Evolutionary conservation across 2,113 vertebrate species (phyloP).

Genomic region (Stomatorhinus ivindoensis): DNA sequence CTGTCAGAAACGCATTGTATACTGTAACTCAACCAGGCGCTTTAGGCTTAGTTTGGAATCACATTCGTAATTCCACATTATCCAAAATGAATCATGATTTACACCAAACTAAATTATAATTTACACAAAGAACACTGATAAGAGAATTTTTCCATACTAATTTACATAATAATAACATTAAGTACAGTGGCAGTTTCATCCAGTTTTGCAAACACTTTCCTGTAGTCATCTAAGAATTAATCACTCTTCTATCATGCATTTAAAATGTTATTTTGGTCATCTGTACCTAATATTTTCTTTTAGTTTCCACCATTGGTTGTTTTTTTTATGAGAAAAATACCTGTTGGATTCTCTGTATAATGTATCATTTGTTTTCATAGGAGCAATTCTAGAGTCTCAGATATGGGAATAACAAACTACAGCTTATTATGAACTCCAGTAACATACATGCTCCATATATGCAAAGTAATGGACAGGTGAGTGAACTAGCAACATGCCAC

Average conservation of each 20-base stretch:
- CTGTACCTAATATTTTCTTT: not conserved
- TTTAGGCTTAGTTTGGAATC: not conserved
- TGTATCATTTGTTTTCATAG: not conserved
- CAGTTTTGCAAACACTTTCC: not conserved
- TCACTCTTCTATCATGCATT: not conserved
- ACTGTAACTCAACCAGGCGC: not conserved
- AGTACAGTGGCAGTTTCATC: not conserved
- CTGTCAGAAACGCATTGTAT: not conserved
- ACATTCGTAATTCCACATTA: not conserved
- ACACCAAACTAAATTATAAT: not conserved
- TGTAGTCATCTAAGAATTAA: not conserved
- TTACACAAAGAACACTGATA: not conserved
- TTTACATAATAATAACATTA: not conserved
- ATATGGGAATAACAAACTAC: not conserved
- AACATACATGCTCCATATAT: not conserved
- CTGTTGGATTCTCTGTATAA: not conserved
- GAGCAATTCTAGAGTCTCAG: not conserved
- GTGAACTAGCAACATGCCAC: not conserved
- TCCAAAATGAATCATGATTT: not conserved
- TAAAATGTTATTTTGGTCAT: not conserved
- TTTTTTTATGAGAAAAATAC: not conserved
- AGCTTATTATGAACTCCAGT: not conserved
- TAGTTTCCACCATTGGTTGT: not conserved
- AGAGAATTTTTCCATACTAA: not conserved
- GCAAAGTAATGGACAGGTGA: not conserved